Evolutionary conservation across 2,888 invertebrate species (phyloP), one percentile per base, ranked within the genome.

Genomic region (Noctua pronuba): DNA sequence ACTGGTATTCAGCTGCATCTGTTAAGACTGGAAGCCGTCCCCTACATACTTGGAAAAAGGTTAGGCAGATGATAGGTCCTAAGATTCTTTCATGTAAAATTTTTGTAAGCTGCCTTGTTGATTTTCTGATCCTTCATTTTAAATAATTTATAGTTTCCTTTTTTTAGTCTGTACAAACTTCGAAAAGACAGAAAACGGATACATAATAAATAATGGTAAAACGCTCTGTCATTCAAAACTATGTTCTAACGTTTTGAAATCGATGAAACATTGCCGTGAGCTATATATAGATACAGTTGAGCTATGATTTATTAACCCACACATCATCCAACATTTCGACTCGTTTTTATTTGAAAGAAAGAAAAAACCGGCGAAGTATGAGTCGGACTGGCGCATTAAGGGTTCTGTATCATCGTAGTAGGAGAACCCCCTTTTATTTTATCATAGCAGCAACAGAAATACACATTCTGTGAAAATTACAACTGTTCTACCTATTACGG

Each of bases 211-310:
- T 62, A 10, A 69, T 18, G 31, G 41, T n/a, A 73, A 80, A 83
- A 84, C 35, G 58, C 73, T 71, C 10, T 66, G 67, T 74, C 86
- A 80, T 77, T 75, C 66, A 68, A 31, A 66, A 71, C 67, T 41
- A 38, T 52, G 16, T 83, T 86, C 58, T 68, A 83, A 62, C 41
- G 52, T 86, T 85, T 80, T 77, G 38, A 75, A 86, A 85, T 85
- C 75, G 84, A 85, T 85, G 58, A 46, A 75, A 52, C 80, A 60
- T 46, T n/a, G 60, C 73, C 58, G 38, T 38, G 46, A 1, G 44
- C 80, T 80, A 78, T 75, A 65, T 80, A 72, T 86, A 83, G 65
- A 62, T 16, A 68, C 52, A n/a, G 69, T 72, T 75, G 65, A 80
- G 68, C 68, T 21, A 83, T 83, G 71, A 75, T 83, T 85, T 85